Evolutionary conservation across 2,888 invertebrate genomes (phyloP).

Genomic region (Celastrina argiolus): DNA sequence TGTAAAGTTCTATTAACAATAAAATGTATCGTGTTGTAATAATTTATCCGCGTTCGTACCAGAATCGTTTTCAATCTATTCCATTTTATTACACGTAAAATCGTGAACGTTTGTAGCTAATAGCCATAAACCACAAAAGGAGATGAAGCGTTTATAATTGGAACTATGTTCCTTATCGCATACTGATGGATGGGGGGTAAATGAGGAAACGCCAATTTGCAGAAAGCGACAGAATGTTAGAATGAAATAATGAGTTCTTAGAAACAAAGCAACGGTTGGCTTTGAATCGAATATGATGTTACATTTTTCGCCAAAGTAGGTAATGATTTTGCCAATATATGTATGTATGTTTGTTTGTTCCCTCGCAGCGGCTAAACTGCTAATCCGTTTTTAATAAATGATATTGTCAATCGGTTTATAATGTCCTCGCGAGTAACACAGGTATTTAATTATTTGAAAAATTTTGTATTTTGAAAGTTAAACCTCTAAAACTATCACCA

Average conservation of each 20-base stretch:
- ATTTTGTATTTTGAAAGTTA: too few relatives aligned
- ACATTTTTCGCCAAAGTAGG: too few relatives aligned
- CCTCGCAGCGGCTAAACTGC: too few relatives aligned
- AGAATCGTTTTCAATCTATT: background rate
- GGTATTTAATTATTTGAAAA: too few relatives aligned
- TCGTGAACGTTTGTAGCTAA: constrained; percentile 7
- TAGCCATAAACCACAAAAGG: constrained; percentile 10
- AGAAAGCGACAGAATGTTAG: background rate
- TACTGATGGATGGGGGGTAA: background rate
- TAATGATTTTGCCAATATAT: too few relatives aligned
- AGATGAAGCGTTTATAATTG: constrained; percentile 10
- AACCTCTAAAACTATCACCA: too few relatives aligned
- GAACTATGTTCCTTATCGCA: background rate
- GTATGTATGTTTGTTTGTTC: too few relatives aligned
- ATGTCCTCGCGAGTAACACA: too few relatives aligned
- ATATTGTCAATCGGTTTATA: too few relatives aligned
- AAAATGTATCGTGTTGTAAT: background rate
- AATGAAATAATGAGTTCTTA: background rate
- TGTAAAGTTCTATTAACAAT: background rate
- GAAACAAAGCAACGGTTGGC: too few relatives aligned
- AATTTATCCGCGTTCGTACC: background rate
- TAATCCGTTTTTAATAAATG: too few relatives aligned
- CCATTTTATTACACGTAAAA: constrained; percentile 11
- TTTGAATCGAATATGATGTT: too few relatives aligned
- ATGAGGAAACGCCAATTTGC: background rate